Conservation (phyloP, 37 sponge, comb jelly and placozoan genomes). For the Ianthella basta region DNA sequence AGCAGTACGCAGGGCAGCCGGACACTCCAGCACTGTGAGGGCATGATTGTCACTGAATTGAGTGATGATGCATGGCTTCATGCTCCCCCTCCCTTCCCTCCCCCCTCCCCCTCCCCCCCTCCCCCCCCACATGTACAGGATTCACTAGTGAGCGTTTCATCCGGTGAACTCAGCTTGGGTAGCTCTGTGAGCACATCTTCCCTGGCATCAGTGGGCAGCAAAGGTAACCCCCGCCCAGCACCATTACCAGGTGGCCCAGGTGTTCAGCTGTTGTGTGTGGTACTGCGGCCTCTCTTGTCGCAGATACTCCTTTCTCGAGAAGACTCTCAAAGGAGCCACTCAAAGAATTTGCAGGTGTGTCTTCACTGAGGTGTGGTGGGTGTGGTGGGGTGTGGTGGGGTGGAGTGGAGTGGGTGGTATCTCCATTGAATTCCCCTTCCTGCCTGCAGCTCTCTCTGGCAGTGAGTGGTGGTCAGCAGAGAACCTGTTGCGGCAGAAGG, state of each 20-base stretch:
- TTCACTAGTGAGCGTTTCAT: neutral
- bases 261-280: no score
- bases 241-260: no score
- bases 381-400: no score
- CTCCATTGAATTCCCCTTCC: no score
- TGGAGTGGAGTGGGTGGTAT: no score
- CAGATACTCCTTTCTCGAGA: no score
- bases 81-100: neutral
- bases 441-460: neutral
- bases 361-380: no score
- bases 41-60: neutral
- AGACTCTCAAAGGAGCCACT: no score
- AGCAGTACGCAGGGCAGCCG: neutral
- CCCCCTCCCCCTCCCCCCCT: neutral
- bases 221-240: neutral
- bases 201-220: neutral
- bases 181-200: neutral
- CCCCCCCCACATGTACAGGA: conserved; percentile 7
- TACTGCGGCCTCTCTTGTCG: no score
- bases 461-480: conserved; percentile 10
- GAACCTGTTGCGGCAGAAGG: neutral
- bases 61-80: neutral
- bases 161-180: neutral
- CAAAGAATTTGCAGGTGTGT: no score
- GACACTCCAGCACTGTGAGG: conserved; percentile 15